These are phyloP conservation scores for Adela reaumurella DNA, from an alignment of 2,888 invertebrate genomes.

Conservation along the genomic window DNA sequence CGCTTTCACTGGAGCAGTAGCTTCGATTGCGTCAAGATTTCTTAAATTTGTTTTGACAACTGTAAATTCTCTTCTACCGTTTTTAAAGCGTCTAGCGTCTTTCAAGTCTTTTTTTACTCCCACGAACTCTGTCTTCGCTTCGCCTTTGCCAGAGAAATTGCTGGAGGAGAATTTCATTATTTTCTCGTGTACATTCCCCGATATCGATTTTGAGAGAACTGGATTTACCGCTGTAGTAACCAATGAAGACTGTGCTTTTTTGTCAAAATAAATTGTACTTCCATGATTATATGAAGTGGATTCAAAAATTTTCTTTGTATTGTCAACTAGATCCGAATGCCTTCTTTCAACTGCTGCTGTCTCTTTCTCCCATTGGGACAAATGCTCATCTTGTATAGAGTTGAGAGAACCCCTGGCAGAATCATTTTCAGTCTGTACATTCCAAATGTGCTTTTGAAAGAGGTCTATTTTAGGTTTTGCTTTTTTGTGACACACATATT, in stretches of 20 bases:
- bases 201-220: slow-evolving; percentile 23
- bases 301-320: slow-evolving; percentile 36
- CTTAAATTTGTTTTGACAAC: too few relatives aligned
- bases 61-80: too few relatives aligned
- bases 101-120: too few relatives aligned
- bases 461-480: slow-evolving; percentile 47
- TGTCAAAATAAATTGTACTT: slow-evolving; percentile 23
- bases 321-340: slow-evolving; percentile 22
- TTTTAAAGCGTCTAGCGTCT: too few relatives aligned
- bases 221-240: slow-evolving; percentile 16
- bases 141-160: too few relatives aligned
- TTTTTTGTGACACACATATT: slow-evolving; percentile 40
- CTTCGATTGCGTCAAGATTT: too few relatives aligned
- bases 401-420: slow-evolving; percentile 33
- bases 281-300: slow-evolving; percentile 23
- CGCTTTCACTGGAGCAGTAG: slow-evolving; percentile 22
- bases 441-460: slow-evolving; percentile 46
- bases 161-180: slow-evolving; percentile 29
- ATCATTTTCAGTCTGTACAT: slow-evolving; percentile 38
- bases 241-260: slow-evolving; percentile 21
- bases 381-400: slow-evolving; percentile 22
- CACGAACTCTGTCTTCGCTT: too few relatives aligned
- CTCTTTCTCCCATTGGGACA: neutral
- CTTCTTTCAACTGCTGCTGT: slow-evolving; percentile 1
- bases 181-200: slow-evolving; percentile 44